Evolutionary conservation across 2,797 vertebrate genomes (phyloP).

Genomic region (Lepus townsendii): DNA sequence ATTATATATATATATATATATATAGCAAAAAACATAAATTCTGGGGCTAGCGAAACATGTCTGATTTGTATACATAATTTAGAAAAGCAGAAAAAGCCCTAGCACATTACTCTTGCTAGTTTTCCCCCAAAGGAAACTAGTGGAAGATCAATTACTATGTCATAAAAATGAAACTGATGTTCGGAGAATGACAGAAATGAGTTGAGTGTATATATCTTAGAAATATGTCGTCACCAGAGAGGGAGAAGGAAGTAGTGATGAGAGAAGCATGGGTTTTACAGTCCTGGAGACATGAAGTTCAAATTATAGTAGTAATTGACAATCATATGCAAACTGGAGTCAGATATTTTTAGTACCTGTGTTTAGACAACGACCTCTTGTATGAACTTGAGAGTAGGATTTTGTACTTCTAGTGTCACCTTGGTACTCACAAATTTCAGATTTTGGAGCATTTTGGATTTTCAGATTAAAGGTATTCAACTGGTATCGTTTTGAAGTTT

Average conservation of each 20-base stretch:
- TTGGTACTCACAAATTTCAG: neutral
- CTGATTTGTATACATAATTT: neutral
- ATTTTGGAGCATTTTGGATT: neutral
- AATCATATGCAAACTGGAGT: neutral
- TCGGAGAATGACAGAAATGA: neutral
- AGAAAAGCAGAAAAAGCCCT: neutral
- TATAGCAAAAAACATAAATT: constrained; percentile 12
- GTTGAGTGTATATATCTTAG: neutral
- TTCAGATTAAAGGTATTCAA: neutral
- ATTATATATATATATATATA: neutral
- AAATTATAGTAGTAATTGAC: neutral
- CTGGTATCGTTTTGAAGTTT: neutral
- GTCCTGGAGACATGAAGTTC: neutral
- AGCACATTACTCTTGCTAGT: neutral
- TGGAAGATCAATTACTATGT: neutral
- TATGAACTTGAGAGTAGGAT: neutral
- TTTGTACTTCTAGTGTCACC: neutral
- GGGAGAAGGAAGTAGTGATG: neutral
- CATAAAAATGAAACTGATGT: neutral
- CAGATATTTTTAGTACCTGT: neutral
- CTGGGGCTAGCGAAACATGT: neutral
- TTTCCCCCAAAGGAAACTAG: constrained; percentile 20
- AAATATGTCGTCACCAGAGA: neutral
- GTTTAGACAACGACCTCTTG: neutral
- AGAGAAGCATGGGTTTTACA: neutral